Conservation (phyloP, 2,113 vertebrate species). For the Fulica atra region DNA sequence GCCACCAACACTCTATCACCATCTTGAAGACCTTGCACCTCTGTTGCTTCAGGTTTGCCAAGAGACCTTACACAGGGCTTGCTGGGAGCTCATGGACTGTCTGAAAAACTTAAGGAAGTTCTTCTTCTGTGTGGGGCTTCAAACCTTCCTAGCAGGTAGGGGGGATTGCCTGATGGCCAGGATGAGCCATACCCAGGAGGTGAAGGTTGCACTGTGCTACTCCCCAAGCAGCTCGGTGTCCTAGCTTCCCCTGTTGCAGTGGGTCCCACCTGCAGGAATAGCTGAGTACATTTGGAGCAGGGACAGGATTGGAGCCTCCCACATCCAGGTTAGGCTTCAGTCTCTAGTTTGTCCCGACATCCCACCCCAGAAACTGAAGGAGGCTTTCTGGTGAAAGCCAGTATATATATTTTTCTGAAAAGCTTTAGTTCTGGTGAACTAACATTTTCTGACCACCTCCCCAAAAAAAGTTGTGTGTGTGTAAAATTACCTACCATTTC, state of each 20-base stretch:
- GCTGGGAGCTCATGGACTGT: background rate
- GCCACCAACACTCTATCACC: background rate
- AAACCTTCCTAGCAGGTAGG: rapidly evolving
- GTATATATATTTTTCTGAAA: background rate
- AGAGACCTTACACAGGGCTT: background rate
- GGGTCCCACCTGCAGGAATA: background rate
- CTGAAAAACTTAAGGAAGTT: background rate
- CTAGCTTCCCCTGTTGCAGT: background rate
- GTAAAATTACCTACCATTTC: background rate
- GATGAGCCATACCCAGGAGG: background rate
- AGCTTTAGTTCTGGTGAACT: background rate
- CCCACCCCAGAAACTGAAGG: background rate
- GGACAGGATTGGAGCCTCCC: background rate
- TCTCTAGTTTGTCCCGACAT: background rate
- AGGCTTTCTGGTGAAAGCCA: background rate
- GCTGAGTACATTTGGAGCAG: background rate
- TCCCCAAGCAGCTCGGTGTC: rapidly evolving
- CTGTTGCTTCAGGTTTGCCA: background rate
- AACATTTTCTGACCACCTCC: background rate
- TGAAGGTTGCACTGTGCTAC: background rate
- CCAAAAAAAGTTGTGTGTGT: rapidly evolving
- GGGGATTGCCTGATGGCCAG: background rate
- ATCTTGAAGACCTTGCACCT: background rate
- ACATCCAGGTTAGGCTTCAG: background rate
- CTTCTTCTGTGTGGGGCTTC: background rate